Evolutionary conservation across 2,113 vertebrate species (phyloP).

Genomic region (Salvelinus namaycush): DNA sequence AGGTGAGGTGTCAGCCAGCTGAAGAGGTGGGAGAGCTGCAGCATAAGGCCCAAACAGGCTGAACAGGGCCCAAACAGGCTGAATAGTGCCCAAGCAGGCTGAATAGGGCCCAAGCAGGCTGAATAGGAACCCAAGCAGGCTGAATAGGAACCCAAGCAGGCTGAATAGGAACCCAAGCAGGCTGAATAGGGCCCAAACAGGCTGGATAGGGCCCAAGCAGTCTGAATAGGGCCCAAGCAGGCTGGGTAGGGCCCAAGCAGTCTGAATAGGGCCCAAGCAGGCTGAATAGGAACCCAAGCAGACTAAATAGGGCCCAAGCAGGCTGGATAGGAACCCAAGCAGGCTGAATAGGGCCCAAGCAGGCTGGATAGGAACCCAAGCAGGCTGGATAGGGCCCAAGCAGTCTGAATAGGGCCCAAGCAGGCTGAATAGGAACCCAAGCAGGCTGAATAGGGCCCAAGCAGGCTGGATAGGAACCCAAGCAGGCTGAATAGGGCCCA

Average conservation of each 20-base stretch:
- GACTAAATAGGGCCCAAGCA: no score
- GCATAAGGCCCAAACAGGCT: slow-evolving; percentile 4
- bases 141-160: neutral
- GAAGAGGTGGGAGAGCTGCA: slow-evolving; percentile 4
- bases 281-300: no score
- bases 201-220: neutral
- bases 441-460: neutral
- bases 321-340: neutral
- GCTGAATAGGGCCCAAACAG: neutral
- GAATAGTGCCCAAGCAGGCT: neutral
- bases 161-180: neutral
- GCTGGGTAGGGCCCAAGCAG: neutral
- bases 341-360: neutral
- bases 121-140: neutral
- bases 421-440: neutral
- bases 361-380: neutral
- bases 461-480: no score
- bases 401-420: neutral
- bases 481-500: no score
- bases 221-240: neutral
- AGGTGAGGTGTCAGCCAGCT: neutral
- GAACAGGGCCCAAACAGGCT: neutral
- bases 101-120: neutral
- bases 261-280: neutral
- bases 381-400: neutral